Evolutionary conservation across 2,797 vertebrate genomes (phyloP).

Genomic region (Liparis tanakae): DNA sequence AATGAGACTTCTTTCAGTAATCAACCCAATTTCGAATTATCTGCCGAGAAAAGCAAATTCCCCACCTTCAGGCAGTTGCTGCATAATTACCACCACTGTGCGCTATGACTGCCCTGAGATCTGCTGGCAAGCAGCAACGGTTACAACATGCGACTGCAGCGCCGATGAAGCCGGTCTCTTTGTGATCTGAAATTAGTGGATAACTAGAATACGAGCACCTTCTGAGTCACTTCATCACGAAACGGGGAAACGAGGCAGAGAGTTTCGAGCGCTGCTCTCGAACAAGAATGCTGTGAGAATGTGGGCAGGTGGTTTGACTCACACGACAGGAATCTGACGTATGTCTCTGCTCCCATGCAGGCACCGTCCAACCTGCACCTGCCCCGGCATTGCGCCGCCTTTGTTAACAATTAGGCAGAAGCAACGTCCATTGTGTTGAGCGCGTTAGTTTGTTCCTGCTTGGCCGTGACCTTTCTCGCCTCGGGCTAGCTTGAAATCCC

Average conservation of each 20-base stretch:
- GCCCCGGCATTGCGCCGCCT: slow-evolving; percentile 18
- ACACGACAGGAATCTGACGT: slow-evolving; percentile 64
- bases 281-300: slow-evolving; percentile 58
- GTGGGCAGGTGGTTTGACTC: slow-evolving; percentile 70
- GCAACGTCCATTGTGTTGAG: background rate
- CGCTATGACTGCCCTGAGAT: background rate
- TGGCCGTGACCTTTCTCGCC: slow-evolving; percentile 4
- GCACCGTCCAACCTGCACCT: slow-evolving; percentile 38
- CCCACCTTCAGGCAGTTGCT: too few species aligned
- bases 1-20: background rate
- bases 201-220: background rate
- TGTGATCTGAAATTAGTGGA: slow-evolving; percentile 18
- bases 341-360: slow-evolving; percentile 33
- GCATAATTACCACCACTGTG: slow-evolving; percentile 2
- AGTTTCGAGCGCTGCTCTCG: background rate
- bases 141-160: background rate
- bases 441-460: background rate
- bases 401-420: slow-evolving; percentile 41
- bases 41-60: background rate
- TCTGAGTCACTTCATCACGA: slow-evolving; percentile 14
- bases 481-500: background rate
- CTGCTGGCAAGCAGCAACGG: slow-evolving; percentile 1
- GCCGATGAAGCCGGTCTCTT: background rate
- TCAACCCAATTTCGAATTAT: background rate
- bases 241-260: slow-evolving; percentile 20